Conservation (phyloP, 2,113 vertebrate species). For the Phaetusa simplex region DNA sequence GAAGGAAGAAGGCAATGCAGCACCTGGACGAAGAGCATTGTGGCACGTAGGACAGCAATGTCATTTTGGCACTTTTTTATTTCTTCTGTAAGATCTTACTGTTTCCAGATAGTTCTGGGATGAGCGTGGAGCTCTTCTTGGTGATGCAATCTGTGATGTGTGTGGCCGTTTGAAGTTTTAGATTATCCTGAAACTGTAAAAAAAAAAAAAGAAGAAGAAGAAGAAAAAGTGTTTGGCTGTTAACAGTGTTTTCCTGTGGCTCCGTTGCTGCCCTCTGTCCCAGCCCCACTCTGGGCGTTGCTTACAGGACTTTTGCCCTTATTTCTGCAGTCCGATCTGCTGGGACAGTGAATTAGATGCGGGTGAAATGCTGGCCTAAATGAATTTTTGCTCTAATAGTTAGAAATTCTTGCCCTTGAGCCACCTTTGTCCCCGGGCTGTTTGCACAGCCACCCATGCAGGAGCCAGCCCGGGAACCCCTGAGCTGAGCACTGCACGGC, state of each 20-base stretch:
- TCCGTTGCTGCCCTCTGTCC: accelerated
- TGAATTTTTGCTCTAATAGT: accelerated
- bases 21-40: accelerated
- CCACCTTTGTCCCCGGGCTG: not conserved
- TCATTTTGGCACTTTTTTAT: not conserved
- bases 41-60: accelerated
- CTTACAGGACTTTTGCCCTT: not conserved
- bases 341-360: accelerated
- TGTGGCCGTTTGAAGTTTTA: not conserved
- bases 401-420: not conserved
- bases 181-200: not conserved
- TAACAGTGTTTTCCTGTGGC: accelerated
- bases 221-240: not conserved
- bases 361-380: not conserved
- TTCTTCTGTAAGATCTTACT: not conserved
- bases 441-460: not conserved
- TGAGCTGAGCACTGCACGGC: too few relatives aligned
- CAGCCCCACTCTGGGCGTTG: not conserved
- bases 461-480: not conserved
- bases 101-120: not conserved
- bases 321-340: too few relatives aligned
- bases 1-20: not conserved
- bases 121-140: not conserved
- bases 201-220: too few relatives aligned
- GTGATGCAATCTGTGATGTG: accelerated